Evolutionary conservation across 2,113 vertebrate genomes (phyloP).

Genomic region (Sialia sialis): DNA sequence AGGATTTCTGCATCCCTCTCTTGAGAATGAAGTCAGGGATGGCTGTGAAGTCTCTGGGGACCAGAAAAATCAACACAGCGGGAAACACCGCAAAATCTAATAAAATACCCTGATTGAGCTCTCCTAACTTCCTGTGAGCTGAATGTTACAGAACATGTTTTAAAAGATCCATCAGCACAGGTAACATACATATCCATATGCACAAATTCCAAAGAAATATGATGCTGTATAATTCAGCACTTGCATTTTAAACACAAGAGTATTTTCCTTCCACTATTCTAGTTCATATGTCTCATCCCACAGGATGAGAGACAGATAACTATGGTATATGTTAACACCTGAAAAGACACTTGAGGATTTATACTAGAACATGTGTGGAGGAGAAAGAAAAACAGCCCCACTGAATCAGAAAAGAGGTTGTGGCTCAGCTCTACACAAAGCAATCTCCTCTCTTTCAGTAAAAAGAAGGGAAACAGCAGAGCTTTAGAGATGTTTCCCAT

Average conservation of each 20-base stretch:
- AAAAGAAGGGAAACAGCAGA: background rate
- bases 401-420: background rate
- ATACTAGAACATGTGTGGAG: background rate
- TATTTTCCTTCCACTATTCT: background rate
- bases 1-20: background rate
- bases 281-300: background rate
- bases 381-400: background rate
- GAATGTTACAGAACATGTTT: background rate
- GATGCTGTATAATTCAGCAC: background rate
- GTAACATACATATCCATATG: fast-evolving
- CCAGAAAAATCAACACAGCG: background rate
- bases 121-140: background rate
- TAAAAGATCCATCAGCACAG: background rate
- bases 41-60: background rate
- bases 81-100: background rate
- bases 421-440: background rate
- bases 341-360: background rate
- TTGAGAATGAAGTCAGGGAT: background rate
- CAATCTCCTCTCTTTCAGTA: background rate
- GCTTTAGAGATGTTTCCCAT: background rate
- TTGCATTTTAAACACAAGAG: background rate
- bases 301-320: background rate
- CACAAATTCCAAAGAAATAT: background rate
- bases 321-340: background rate
- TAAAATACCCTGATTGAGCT: background rate